phyloP scores from a whole-genome alignment of 2,113 vertebrate genomes.

The Cyprinus carpio region DNA sequence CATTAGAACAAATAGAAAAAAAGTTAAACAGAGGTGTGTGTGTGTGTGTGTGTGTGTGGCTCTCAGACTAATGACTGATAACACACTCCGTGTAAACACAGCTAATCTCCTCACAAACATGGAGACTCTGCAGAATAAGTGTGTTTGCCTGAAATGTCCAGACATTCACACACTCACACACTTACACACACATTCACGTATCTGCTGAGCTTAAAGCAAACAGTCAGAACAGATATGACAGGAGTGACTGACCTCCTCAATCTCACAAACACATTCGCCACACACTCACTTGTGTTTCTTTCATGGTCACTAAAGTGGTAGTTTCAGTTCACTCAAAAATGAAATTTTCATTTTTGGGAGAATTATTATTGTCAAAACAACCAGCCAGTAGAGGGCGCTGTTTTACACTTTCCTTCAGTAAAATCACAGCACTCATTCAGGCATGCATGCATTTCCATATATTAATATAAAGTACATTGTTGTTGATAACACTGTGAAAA shows the following conservation, averaged over 20 bases:
- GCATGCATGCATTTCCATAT: not conserved
- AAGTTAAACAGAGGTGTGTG: conserved; percentile 1
- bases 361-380: not conserved
- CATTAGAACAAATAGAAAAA: conserved; percentile 16
- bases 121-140: conserved; percentile 29
- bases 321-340: not conserved
- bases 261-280: not conserved
- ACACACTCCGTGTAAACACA: not conserved
- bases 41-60: conserved; percentile 26
- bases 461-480: not conserved
- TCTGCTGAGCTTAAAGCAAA: conserved; percentile 16
- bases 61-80: conserved; percentile 8
- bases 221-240: conserved; percentile 29
- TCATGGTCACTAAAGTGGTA: not conserved
- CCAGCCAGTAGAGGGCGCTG: not conserved
- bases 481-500: not conserved
- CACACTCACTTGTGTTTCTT: not conserved
- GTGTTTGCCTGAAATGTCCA: conserved; percentile 16
- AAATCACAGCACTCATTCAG: not conserved
- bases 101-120: conserved; percentile 31
- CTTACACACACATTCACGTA: not conserved
- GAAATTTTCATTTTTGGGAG: not conserved
- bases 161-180: not conserved
- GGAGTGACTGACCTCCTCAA: conserved; percentile 10
- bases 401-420: not conserved